These are phyloP conservation scores for Probosciger aterrimus DNA, from an alignment of 2,113 vertebrate species.

Conservation along the genomic window DNA sequence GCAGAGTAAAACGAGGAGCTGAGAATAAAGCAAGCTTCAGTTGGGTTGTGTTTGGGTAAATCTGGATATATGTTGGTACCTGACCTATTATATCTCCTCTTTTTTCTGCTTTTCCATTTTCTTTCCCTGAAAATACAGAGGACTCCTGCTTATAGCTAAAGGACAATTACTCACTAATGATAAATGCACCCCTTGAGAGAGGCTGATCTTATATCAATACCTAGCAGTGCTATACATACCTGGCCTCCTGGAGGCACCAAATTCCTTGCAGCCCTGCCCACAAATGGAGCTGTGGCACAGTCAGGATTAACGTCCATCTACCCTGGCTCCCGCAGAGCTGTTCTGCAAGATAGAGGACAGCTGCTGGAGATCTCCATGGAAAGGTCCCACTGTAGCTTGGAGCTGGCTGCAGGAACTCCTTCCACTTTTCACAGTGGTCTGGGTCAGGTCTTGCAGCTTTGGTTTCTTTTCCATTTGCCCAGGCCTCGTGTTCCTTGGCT, in stretches of 20 bases:
- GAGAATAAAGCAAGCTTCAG: neutral
- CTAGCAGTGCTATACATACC: neutral
- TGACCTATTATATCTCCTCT: neutral
- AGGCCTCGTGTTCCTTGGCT: neutral
- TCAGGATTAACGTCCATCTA: neutral
- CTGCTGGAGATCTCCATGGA: neutral
- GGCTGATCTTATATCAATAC: neutral
- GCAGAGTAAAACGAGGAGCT: neutral
- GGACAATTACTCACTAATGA: neutral
- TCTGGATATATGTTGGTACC: too few relatives aligned
- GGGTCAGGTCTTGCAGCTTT: neutral
- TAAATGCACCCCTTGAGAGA: neutral
- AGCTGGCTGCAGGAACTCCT: accelerated
- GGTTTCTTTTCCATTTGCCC: neutral
- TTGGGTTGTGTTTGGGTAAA: neutral
- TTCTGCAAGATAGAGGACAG: accelerated
- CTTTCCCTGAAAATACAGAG: neutral
- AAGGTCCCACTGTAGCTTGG: accelerated
- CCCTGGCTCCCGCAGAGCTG: neutral
- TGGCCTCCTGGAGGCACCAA: neutral
- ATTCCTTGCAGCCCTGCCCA: neutral
- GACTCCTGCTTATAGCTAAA: neutral
- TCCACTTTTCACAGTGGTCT: neutral
- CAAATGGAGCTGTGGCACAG: accelerated
- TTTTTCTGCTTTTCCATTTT: neutral